These are phyloP conservation scores for Ligdia adustata DNA, from an alignment of 2,888 invertebrate genomes.

Conservation along the genomic window DNA sequence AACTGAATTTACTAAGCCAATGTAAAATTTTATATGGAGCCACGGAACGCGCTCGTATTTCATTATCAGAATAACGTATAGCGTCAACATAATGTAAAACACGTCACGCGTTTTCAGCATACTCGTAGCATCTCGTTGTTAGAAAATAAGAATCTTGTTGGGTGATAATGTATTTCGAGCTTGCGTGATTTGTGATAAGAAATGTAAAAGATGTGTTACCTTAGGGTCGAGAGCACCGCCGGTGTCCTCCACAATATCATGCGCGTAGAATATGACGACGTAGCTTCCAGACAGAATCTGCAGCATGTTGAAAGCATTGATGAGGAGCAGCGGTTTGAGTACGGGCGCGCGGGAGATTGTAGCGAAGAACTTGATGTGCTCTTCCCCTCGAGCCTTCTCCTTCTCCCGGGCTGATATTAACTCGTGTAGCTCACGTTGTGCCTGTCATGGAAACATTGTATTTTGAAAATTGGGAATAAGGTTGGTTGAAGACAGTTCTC, in stretches of 20 bases:
- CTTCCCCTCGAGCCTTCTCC: constrained; percentile 78
- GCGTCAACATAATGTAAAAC: too few relatives aligned
- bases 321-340: constrained; percentile 88
- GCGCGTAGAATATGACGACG: constrained; percentile 91
- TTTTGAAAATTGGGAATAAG: too few relatives aligned
- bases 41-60: too few relatives aligned
- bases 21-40: too few relatives aligned
- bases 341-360: constrained; percentile 84
- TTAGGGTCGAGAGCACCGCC: constrained; percentile 73
- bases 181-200: too few relatives aligned
- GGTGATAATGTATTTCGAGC: too few relatives aligned
- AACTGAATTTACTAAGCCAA: too few relatives aligned
- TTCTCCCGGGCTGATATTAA: constrained; percentile 84
- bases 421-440: constrained; percentile 85
- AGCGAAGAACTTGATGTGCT: constrained; percentile 77
- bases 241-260: constrained; percentile 87
- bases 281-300: constrained; percentile 91
- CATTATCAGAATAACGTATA: too few relatives aligned
- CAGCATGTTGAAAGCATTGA: constrained; percentile 88
- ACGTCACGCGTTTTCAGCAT: too few relatives aligned
- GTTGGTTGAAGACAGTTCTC: too few relatives aligned
- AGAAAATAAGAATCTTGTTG: too few relatives aligned
- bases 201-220: constrained; percentile 56
- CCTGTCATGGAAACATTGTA: constrained; percentile 66
- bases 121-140: too few relatives aligned